Evolutionary conservation across 2,113 vertebrate species (phyloP), one percentile per base, ranked within the genome.

Genomic region (Petrocephalus zakoni): DNA sequence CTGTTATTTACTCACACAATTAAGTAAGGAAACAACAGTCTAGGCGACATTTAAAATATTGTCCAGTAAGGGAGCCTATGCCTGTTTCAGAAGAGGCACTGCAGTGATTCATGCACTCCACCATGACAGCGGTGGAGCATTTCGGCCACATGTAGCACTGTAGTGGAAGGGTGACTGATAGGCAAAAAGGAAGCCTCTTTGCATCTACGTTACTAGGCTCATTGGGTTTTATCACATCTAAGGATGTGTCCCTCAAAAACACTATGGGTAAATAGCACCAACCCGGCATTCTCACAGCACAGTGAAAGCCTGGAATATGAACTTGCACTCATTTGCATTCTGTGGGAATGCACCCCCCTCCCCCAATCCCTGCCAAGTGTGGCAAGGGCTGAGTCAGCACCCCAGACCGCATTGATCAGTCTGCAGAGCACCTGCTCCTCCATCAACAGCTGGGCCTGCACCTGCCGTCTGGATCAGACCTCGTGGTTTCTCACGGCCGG

Each of bases 351-450:
- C 82, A 85, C 0, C 49, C 82, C 46, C 81, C 81, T 2, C 42
- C 42, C 42, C 42, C n/a, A n/a, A 93, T 92, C 90, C 90, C 92
- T 92, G 91, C 91, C n/a, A 42, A 91, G 93, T 89, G 46, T 92
- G 90, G 46, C 91, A 81, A 51, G 92, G 91, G 92, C 92, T 94
- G 93, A 94, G 92, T 92, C 94, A 94, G 93, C 93, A 93, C 90
- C 72, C 90, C 92, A 92, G 22, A 89, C 93, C 91, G 90, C 91
- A 91, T 88, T 89, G 91, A 92, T 92, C 92, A 88, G 93, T 93
- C 92, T 93, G 91, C 89, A 90, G 89, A 92, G 90, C 93, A 88
- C 87, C 91, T 93, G 72, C 92, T 90, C 89, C 88, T 92, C 88
- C 5, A 89, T 87, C 90, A 89, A 90, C 89, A 85, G 37, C 49